A percentile compares a stretch with the other conserved stretches of the same genome.
Evolutionary conservation across 2,113 vertebrate genomes (phyloP).

Genomic region (Tetrax tetrax): DNA sequence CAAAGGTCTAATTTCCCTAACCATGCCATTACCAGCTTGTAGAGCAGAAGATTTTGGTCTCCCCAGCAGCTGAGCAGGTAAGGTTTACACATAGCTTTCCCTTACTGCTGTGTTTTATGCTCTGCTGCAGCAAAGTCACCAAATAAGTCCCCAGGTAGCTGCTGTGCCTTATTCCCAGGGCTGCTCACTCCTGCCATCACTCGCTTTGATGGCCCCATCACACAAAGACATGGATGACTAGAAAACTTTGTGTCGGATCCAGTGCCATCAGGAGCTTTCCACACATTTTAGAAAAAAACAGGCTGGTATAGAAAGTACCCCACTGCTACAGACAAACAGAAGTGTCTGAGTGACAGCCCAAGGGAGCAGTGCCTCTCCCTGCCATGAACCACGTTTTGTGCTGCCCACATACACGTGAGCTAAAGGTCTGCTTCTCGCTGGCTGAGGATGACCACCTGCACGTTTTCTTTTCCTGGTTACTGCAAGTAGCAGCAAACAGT

Average conservation of each 20-base stretch:
- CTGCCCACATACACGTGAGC: neutral
- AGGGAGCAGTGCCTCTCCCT: neutral
- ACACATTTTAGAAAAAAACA: neutral
- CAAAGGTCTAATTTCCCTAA: neutral
- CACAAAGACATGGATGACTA: neutral
- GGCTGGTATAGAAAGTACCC: neutral
- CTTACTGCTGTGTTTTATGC: neutral
- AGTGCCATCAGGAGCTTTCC: neutral
- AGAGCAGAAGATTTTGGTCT: neutral
- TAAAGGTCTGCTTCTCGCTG: neutral
- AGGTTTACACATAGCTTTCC: neutral
- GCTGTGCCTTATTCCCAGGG: neutral
- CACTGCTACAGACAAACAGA: rapidly evolving
- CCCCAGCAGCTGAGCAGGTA: neutral
- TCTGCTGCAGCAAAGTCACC: neutral
- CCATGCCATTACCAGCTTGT: neutral
- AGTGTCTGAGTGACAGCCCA: neutral
- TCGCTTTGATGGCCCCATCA: neutral
- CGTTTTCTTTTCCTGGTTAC: neutral
- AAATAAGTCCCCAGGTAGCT: neutral
- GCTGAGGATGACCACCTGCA: rapidly evolving
- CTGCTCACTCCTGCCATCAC: neutral
- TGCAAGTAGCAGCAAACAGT: rapidly evolving
- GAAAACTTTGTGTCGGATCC: neutral
- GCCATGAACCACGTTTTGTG: rapidly evolving